These are phyloP conservation scores for Corvus moneduloides DNA, from an alignment of 2,113 vertebrate genomes.

Conservation along the genomic window DNA sequence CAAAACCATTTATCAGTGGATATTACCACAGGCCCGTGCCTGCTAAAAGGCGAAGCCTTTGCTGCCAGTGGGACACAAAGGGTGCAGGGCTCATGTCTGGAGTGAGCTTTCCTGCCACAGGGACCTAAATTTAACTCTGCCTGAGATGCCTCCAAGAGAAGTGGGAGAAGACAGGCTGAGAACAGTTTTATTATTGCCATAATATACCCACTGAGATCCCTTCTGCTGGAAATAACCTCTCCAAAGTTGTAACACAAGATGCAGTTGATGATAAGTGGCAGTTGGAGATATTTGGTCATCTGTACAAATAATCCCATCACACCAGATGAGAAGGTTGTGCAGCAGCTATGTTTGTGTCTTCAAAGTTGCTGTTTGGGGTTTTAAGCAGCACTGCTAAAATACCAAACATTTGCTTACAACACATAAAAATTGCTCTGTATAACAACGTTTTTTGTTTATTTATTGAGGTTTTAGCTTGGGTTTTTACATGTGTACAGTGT, in stretches of 20 bases:
- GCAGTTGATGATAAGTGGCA: background rate
- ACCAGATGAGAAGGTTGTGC: background rate
- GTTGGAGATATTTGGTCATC: background rate
- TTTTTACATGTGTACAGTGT: conserved; percentile 69
- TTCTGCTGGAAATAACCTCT: conserved; percentile 4
- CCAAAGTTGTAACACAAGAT: background rate
- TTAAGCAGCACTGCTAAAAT: background rate
- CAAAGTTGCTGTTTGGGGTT: background rate
- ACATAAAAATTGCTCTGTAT: conserved; percentile 53
- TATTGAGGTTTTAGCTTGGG: conserved; percentile 64
- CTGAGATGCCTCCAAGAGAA: background rate
- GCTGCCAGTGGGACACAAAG: background rate
- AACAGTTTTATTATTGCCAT: conserved; percentile 4
- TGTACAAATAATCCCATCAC: background rate
- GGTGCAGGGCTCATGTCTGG: background rate
- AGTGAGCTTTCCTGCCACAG: background rate
- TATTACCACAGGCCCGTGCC: rapidly evolving
- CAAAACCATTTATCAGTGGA: background rate
- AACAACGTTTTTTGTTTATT: conserved; percentile 28
- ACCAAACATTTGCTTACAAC: conserved; percentile 25
- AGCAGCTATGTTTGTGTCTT: background rate
- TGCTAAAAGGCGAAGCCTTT: background rate
- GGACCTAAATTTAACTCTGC: background rate
- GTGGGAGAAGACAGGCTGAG: background rate
- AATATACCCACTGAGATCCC: background rate